Percentiles rank a stretch among this genome's conserved stretches.
phyloP scores from a whole-genome alignment of 2,113 vertebrate species.

The Callipepla californica region DNA sequence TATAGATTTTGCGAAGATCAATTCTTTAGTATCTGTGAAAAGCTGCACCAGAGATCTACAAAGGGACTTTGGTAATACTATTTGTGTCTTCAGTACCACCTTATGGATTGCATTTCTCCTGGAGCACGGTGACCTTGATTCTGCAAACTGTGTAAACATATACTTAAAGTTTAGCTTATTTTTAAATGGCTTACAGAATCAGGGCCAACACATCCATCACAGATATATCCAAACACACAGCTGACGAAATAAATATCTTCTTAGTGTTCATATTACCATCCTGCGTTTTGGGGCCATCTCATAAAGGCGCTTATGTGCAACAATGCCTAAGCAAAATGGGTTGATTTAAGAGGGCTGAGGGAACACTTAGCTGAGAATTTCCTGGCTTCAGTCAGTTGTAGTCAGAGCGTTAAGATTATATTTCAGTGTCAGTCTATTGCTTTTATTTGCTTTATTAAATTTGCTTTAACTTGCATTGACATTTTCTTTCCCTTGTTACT shows the following conservation, averaged over 20 bases:
- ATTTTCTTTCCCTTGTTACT: slow-evolving; percentile 60
- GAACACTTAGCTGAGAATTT: slow-evolving; percentile 63
- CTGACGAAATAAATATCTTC: slow-evolving; percentile 60
- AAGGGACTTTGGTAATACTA: background rate
- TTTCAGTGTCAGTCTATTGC: slow-evolving; percentile 62
- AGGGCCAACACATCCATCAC: background rate
- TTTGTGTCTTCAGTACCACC: background rate
- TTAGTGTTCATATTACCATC: slow-evolving; percentile 56
- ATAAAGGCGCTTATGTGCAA: slow-evolving; percentile 61
- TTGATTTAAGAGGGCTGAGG: slow-evolving; percentile 67
- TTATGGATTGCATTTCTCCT: background rate
- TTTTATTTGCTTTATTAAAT: slow-evolving; percentile 75
- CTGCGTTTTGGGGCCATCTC: slow-evolving; percentile 65
- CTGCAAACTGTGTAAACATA: background rate
- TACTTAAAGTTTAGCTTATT: background rate
- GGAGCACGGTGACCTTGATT: background rate
- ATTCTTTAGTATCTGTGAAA: background rate
- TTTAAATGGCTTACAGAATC: background rate
- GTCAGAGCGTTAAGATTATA: slow-evolving; percentile 42
- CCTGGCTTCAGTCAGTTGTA: slow-evolving; percentile 59
- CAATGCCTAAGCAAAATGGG: slow-evolving; percentile 68
- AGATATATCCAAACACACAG: slow-evolving; percentile 14
- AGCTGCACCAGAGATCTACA: background rate
- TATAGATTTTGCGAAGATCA: slow-evolving; percentile 1
- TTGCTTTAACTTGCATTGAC: slow-evolving; percentile 70